These are phyloP conservation scores for Oxyteleia sp. DNA, from an alignment of 2,888 invertebrate species.

Conservation along the genomic window DNA sequence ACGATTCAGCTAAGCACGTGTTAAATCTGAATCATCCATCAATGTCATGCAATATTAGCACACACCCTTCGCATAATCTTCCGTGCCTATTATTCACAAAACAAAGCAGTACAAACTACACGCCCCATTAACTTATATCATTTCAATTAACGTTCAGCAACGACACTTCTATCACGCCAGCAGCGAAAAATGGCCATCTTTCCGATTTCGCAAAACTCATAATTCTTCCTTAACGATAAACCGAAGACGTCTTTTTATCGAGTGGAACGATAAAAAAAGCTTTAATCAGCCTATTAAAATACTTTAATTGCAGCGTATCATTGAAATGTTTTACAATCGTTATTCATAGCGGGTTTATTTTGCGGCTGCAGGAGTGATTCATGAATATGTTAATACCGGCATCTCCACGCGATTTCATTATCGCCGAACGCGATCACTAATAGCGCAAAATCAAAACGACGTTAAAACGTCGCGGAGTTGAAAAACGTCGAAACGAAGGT, in stretches of 20 bases:
- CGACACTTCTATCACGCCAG: constrained; percentile 23
- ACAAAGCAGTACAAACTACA: constrained; percentile 8
- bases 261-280: constrained; percentile 19
- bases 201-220: constrained; percentile 24
- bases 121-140: constrained; percentile 23
- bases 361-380: constrained; percentile 37
- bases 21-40: constrained; percentile 27
- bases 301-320: constrained; percentile 56
- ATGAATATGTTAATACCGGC: constrained; percentile 67
- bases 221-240: constrained; percentile 48
- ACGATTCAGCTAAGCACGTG: constrained; percentile 46
- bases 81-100: constrained; percentile 38
- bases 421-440: constrained; percentile 46
- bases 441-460: constrained; percentile 55
- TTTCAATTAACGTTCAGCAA: constrained; percentile 31
- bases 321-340: constrained; percentile 60
- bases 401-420: constrained; percentile 57
- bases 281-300: constrained; percentile 57
- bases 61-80: background rate
- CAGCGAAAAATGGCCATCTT: constrained; percentile 15
- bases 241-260: constrained; percentile 46
- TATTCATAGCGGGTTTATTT: constrained; percentile 55
- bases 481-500: constrained; percentile 57
- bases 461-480: constrained; percentile 26
- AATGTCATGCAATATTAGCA: constrained; percentile 34